These are phyloP conservation scores for Holothuria scabra DNA, from an alignment of 53 echinoderm and acorn worm genomes.

Conservation along the genomic window DNA sequence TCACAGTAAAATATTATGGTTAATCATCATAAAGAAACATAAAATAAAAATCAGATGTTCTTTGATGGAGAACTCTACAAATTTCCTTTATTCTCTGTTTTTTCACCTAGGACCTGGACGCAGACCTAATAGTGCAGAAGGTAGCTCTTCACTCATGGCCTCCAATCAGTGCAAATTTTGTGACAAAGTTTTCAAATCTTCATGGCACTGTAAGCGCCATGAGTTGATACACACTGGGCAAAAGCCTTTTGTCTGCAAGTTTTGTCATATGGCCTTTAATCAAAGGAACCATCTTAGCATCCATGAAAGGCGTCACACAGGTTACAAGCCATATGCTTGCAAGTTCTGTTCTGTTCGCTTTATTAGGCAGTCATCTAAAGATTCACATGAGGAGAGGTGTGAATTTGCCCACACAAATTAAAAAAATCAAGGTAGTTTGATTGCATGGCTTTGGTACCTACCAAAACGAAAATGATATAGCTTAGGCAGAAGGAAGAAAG, in stretches of 20 bases:
- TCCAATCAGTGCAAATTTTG: constrained; percentile 26
- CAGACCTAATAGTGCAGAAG: background rate
- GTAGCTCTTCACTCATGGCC: background rate
- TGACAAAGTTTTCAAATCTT: constrained; percentile 24
- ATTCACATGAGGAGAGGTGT: background rate
- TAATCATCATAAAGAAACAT: too few relatives aligned
- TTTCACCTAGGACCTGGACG: background rate
- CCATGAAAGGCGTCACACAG: constrained; percentile 38
- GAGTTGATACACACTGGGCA: constrained; percentile 41
- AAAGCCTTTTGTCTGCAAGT: constrained; percentile 42
- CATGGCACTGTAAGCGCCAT: constrained; percentile 36
- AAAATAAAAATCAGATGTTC: background rate
- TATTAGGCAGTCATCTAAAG: background rate
- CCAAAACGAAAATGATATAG: too few relatives aligned
- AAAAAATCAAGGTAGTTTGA: too few relatives aligned
- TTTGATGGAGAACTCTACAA: background rate
- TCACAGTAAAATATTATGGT: too few relatives aligned
- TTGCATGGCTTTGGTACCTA: too few relatives aligned
- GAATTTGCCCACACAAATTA: background rate
- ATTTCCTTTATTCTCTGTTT: constrained; percentile 37
- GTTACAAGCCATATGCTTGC: constrained; percentile 42
- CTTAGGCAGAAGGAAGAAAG: too few relatives aligned
- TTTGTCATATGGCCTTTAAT: constrained; percentile 33
- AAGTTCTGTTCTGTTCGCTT: constrained; percentile 25
- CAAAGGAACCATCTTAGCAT: constrained; percentile 34